A percentile compares a stretch with the other conserved stretches of the same genome.
These are phyloP conservation scores for Polydrusus tereticollis DNA, from an alignment of 2,888 invertebrate genomes.

Conservation along the genomic window DNA sequence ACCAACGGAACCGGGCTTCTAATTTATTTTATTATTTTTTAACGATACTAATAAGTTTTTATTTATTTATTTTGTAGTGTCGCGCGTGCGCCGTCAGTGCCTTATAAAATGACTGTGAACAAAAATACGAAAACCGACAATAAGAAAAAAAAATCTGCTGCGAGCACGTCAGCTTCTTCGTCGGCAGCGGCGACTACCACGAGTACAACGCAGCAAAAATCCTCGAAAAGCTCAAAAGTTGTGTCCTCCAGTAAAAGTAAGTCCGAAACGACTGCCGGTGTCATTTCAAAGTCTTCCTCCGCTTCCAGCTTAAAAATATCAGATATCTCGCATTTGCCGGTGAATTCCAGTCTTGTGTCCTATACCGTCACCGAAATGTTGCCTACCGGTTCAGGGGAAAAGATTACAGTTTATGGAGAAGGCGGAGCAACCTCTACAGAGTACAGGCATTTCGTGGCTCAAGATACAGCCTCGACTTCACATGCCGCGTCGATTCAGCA, in stretches of 20 bases:
- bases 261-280: slow-evolving; percentile 53
- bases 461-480: slow-evolving; percentile 55
- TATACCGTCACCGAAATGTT: slow-evolving; percentile 65
- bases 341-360: slow-evolving; percentile 60
- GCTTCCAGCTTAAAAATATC: slow-evolving; percentile 64
- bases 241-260: slow-evolving; percentile 52
- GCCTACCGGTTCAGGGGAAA: slow-evolving; percentile 64
- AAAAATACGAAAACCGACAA: slow-evolving; percentile 59
- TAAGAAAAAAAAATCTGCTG: slow-evolving; percentile 57
- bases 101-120: slow-evolving; percentile 61
- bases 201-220: slow-evolving; percentile 52
- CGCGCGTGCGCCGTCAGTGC: slow-evolving; percentile 21
- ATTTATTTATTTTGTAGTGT: slow-evolving; percentile 50
- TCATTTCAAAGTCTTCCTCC: slow-evolving; percentile 62
- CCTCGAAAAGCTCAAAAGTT: slow-evolving; percentile 59
- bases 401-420: slow-evolving; percentile 64
- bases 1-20: slow-evolving; percentile 42
- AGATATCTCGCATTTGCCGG: slow-evolving; percentile 65
- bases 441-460: slow-evolving; percentile 63
- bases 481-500: slow-evolving; percentile 62
- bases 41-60: slow-evolving; percentile 38
- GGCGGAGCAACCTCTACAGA: slow-evolving; percentile 63
- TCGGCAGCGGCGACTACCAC: slow-evolving; percentile 31
- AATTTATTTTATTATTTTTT: slow-evolving; percentile 34
- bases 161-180: slow-evolving; percentile 27